These are phyloP conservation scores for Polydrusus pterygomalis DNA, from an alignment of 2,888 invertebrate genomes.

Conservation along the genomic window DNA sequence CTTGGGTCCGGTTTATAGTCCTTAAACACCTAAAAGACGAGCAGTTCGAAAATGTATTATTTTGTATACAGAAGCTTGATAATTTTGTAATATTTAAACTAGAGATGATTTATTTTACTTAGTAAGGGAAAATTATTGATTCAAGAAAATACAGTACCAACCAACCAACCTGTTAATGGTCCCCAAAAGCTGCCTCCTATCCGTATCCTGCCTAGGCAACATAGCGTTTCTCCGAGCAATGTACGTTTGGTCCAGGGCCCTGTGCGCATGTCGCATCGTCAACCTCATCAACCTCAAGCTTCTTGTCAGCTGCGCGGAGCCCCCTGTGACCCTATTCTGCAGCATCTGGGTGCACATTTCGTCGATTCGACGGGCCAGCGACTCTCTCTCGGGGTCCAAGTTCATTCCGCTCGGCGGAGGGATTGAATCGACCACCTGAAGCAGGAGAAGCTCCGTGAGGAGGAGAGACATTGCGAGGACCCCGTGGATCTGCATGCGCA, in stretches of 20 bases:
- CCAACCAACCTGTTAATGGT: conserved; percentile 59
- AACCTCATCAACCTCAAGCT: conserved; percentile 67
- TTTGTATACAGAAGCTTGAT: too few species aligned
- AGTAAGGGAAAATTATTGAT: too few species aligned
- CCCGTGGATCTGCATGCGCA: conserved; percentile 64
- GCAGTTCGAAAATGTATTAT: not conserved
- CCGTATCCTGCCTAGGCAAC: conserved; percentile 61
- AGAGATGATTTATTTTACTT: too few species aligned
- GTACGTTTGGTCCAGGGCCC: conserved; percentile 67
- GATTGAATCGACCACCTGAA: conserved; percentile 72
- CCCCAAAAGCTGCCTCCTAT: conserved; percentile 63
- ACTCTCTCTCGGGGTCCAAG: conserved; percentile 67
- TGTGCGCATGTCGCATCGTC: conserved; percentile 66
- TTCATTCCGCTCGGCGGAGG: conserved; percentile 68
- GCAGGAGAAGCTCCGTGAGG: conserved; percentile 72
- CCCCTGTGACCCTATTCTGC: conserved; percentile 63
- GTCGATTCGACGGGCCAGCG: conserved; percentile 67
- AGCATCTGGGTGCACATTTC: conserved; percentile 69
- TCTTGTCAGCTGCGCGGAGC: conserved; percentile 65
- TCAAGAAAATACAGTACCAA: too few species aligned
- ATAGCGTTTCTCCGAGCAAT: conserved; percentile 66
- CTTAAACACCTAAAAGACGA: conserved; percentile 57
- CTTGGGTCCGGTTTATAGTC: conserved; percentile 56
- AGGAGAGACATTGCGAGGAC: conserved; percentile 72
- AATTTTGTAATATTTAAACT: too few species aligned